Conservation (phyloP, 1,140 invertebrate species). For the Melipona quadrifasciata region DNA sequence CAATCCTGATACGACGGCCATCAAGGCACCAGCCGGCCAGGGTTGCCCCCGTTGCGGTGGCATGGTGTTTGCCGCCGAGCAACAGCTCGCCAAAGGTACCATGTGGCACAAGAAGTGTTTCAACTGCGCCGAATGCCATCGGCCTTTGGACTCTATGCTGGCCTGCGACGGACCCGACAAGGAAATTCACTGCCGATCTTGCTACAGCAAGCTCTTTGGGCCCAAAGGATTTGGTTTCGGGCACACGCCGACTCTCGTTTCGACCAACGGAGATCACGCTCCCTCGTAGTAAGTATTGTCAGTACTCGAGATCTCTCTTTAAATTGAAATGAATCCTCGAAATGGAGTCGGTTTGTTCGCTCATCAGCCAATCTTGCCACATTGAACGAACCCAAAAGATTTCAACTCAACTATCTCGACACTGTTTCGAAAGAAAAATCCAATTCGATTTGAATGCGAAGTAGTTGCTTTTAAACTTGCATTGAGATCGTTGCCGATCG, state of each 20-base stretch:
- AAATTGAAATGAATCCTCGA: no score
- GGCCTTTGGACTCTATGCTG: slow-evolving; percentile 95
- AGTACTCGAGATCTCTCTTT: no score
- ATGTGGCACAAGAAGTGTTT: slow-evolving; percentile 98
- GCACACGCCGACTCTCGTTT: slow-evolving; percentile 92
- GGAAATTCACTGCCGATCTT: slow-evolving; percentile 93
- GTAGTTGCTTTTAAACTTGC: neutral
- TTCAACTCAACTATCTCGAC: no score
- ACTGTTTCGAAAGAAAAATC: no score
- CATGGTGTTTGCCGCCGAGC: slow-evolving; percentile 96
- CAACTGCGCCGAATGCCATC: slow-evolving; percentile 95
- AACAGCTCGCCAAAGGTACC: slow-evolving; percentile 95
- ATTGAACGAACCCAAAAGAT: no score
- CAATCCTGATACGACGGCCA: slow-evolving; percentile 93
- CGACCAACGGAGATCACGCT: slow-evolving; percentile 87
- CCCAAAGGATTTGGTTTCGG: slow-evolving; percentile 95
- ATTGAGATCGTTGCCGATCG: neutral
- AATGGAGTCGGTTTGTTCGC: no score
- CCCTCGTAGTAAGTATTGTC: slow-evolving; percentile 85
- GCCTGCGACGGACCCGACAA: slow-evolving; percentile 94
- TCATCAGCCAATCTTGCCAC: no score
- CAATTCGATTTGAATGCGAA: neutral
- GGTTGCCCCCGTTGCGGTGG: slow-evolving; percentile 95
- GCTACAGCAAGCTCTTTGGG: slow-evolving; percentile 94
- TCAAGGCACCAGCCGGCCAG: slow-evolving; percentile 92